phyloP scores from a whole-genome alignment of 1,140 invertebrate species.

The Orchestia grillus region DNA sequence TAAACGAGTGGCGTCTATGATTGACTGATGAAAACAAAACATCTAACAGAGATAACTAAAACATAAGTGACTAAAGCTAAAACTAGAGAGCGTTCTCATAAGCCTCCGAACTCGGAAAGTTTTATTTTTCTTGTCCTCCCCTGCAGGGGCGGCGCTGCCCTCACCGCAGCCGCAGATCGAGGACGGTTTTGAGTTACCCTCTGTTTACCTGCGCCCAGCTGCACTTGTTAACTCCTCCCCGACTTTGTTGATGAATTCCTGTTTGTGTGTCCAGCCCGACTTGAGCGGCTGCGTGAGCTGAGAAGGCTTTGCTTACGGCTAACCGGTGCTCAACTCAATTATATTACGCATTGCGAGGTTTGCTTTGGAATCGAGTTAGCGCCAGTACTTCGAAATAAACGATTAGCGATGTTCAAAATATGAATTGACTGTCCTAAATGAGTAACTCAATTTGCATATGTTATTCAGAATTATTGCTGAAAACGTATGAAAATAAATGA shows the following conservation, averaged over 20 bases:
- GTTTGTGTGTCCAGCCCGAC: not conserved
- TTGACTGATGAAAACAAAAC: too few species aligned
- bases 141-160: not conserved
- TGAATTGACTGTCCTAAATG: too few species aligned
- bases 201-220: constrained; percentile 40
- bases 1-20: too few species aligned
- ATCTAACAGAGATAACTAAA: too few species aligned
- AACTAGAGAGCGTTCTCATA: not conserved
- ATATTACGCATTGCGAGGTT: not conserved
- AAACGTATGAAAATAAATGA: too few species aligned
- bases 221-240: constrained; percentile 46
- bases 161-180: not conserved
- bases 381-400: too few species aligned
- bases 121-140: not conserved
- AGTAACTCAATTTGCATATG: too few species aligned
- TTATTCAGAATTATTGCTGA: too few species aligned
- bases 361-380: too few species aligned
- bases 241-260: not conserved
- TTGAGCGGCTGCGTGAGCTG: not conserved
- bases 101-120: not conserved
- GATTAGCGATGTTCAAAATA: too few species aligned
- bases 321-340: not conserved
- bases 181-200: not conserved
- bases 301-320: not conserved
- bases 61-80: too few species aligned